Percentiles rank a stretch among this genome's conserved stretches.
Evolutionary conservation across 2,797 vertebrate species (phyloP).

Genomic region (Halcyon chelicuti): DNA sequence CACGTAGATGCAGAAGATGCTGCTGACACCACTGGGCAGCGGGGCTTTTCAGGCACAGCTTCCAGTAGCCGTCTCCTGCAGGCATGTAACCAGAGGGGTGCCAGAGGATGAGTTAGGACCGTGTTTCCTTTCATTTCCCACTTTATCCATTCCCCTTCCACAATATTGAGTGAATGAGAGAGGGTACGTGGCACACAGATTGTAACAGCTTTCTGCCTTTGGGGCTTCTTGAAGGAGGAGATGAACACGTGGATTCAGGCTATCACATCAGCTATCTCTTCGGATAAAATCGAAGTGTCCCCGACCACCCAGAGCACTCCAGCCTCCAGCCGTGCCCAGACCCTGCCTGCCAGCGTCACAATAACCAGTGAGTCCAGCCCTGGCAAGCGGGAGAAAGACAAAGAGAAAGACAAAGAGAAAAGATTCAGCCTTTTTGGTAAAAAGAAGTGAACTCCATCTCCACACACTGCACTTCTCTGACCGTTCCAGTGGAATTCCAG

Average conservation of each 20-base stretch:
- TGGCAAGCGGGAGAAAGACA: conserved; percentile 96
- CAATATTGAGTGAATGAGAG: background rate
- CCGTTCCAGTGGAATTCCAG: conserved; percentile 92
- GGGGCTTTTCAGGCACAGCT: background rate
- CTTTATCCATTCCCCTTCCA: fast-evolving
- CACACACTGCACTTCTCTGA: conserved; percentile 80
- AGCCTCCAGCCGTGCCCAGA: conserved; percentile 92
- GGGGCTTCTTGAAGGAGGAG: conserved; percentile 88
- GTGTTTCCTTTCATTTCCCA: background rate
- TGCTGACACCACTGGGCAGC: background rate
- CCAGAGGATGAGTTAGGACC: background rate
- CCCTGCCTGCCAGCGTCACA: conserved; percentile 91
- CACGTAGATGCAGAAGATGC: background rate
- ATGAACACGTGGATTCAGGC: conserved; percentile 97
- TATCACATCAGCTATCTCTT: conserved; percentile 88
- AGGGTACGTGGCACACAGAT: background rate
- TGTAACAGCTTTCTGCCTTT: conserved; percentile 43
- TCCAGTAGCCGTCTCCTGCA: background rate
- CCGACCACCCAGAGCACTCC: conserved; percentile 97
- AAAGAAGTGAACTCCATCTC: conserved; percentile 91
- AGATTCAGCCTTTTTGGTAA: conserved; percentile 99
- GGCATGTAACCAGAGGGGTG: background rate
- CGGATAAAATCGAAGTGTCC: conserved; percentile 87
- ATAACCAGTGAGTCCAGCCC: conserved; percentile 94
- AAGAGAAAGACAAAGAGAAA: conserved; percentile 97